Base-by-base conservation (phyloP, 2,888 invertebrate genomes). In the Lasiommata megera region DNA sequence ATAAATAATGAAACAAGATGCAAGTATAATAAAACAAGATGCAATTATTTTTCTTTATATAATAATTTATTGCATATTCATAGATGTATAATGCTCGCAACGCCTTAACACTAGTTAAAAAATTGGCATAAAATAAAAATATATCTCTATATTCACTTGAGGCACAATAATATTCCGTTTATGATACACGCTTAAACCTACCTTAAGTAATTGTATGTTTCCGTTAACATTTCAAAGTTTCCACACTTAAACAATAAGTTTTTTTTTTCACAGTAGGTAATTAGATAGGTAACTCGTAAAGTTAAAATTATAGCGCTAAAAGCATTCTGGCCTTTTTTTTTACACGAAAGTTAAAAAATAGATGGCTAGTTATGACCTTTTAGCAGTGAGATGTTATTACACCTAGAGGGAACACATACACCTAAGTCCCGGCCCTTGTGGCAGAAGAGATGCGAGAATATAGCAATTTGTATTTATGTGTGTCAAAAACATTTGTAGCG, bases 41-140 rank as follows among this genome's bases (percentile, higher is more conserved):
- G 11, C 3, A 1, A 8, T 17, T 50, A 9, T 51, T 54, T 58
- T 65, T 63, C 58, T 59, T 56, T 62, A 63, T 60, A 66, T 63
- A 63, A 67, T 66, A 66, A 65, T 67, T 67, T 68, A 69, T 67
- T 67, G 66, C 69, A 58, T 58, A 67, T 55, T 57, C 59, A 56
- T 64, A 64, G 36, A 59, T 63, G 61, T 65, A 62, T 63, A 61
- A 54, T 55, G 58, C 58, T 61, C 59, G 46, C 59, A 59, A 52
- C 61, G 41, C 52, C 65, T 69, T 65, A 70, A 63, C 36, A 50
- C 63, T 70, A 68, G 58, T 61, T 63, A 56, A 67, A 65, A 67
- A 70, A 71, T 70, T 68, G 67, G 67, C 69, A 66, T 70, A 67
- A 68, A 67, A 68, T 69, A 71, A 71, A 67, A 69, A 69, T 66